phyloP scores from a whole-genome alignment of 2,888 invertebrate genomes.

The Chloromyia formosa region DNA sequence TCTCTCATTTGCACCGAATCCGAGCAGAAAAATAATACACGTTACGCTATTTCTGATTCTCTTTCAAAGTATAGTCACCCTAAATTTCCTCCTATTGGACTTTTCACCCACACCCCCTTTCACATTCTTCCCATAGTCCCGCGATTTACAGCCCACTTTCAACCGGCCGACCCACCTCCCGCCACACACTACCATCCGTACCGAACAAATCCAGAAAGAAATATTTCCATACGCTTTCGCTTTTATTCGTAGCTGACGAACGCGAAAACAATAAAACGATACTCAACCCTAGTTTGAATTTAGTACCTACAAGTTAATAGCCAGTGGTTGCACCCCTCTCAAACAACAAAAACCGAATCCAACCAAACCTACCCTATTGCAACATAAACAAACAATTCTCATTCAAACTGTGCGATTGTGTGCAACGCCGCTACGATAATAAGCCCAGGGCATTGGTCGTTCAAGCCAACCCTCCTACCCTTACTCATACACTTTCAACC shows the following conservation, averaged over 20 bases:
- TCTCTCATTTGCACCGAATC: constrained; percentile 36
- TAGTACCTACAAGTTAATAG: constrained; percentile 42
- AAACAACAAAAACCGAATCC: not conserved
- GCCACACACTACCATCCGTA: too few relatives aligned
- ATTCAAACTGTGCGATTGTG: constrained; percentile 48
- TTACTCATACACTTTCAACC: not conserved
- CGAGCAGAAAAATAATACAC: constrained; percentile 5
- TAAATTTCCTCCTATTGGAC: constrained; percentile 12
- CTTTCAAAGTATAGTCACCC: constrained; percentile 11
- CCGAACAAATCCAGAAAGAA: constrained; percentile 9
- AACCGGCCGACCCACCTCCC: not conserved
- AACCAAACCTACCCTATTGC: constrained; percentile 31
- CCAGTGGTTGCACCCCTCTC: constrained; percentile 44
- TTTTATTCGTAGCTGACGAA: constrained; percentile 39
- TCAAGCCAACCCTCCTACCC: constrained; percentile 12
- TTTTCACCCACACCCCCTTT: not conserved
- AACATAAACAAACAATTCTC: constrained; percentile 47
- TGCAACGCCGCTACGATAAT: constrained; percentile 49
- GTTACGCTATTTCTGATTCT: constrained; percentile 31
- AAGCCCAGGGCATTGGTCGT: constrained; percentile 43
- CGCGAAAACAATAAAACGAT: constrained; percentile 40
- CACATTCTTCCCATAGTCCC: not conserved
- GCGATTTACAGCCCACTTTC: not conserved
- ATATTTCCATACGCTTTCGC: constrained; percentile 41
- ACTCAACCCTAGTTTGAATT: constrained; percentile 38